Evolutionary conservation across 2,888 invertebrate genomes (phyloP), one percentile per base, ranked within the genome.

Genomic region (Coleophora flavipennella): DNA sequence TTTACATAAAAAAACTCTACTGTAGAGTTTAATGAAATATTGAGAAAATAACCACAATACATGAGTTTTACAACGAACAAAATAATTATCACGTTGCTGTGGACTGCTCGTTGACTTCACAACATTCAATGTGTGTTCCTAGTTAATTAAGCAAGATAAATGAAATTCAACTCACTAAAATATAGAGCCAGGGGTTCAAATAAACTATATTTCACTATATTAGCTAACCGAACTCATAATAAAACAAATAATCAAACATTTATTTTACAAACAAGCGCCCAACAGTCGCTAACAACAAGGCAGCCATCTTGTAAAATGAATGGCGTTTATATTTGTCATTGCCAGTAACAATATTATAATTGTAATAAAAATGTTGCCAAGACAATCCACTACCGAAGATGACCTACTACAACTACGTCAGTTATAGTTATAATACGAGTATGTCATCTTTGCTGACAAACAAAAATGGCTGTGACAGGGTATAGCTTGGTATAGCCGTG

Each of bases 221-320:
- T 45, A 55, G 55, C 48, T 49, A 62, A 55, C 53, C 48, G 50
- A 71, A 68, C 64, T 60, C 72, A 74, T 75, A 70, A 53, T 69
- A 67, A 59, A 66, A 45, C 43, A 68, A 66, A 62, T 70, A 74
- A 78, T 79, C 68, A 76, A 79, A 78, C 69, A 76, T 60, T 77
- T 73, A 70, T 67, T 67, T 54, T 62, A 50, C 59, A 78, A 77
- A 81, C 80, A 79, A 80, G 78, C 74, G 71, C 74, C 69, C 73
- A 73, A 72, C 77, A 79, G 67, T 80, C 75, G 67, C 80, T 72
- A 84, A 78, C 79, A 83, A 84, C 83, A 85, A 75, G 78, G 74
- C 73, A 76, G 81, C 83, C 83, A 84, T 84, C 63, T 81, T 61
- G 53, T 54, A 69, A 74, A 62, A 77, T 75, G 75, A 75, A 29